Base-by-base conservation (phyloP, 2,113 vertebrate species). In the Dasyprocta punctata region DNA sequence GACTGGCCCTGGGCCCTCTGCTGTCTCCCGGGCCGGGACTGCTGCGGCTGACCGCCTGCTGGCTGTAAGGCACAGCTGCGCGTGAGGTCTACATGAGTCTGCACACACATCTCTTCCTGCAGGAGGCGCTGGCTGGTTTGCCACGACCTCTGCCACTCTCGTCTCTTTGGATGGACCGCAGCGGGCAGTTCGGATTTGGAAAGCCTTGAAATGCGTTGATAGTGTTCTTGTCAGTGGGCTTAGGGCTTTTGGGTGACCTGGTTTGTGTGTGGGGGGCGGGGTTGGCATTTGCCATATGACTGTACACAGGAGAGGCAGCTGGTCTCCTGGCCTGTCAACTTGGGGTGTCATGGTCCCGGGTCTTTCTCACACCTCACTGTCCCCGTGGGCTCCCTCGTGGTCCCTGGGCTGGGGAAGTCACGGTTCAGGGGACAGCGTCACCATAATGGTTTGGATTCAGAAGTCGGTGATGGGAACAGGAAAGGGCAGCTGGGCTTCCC, bases 1-100 rank as follows among this genome's bases (percentile, higher is more conserved):
- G 89, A 93, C 44, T 90, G 19, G n/a, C 98, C 96, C 98, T 49
- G 84, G 89, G 90, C 41, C 90, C 60, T 81, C 92, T 96, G 89
- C 75, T 33, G 28, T 80, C 88, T 73, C 96, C 30, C 54, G 60
- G 95, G 86, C 92, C 97, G 75, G 88, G 92, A 92, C 95, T 97
- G 52, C 96, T 97, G 26, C 63, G 81, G 93, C 73, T 65, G 11
- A 77, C 63, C 38, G 60, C 26, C 67, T 17, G 90, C 33, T 89
- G 83, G 44, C 26, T 49, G 28, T 44, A 49, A 2, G 1, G 28
- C 13, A 30, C 73, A 47, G 73, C 95, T 2, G 6, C 26, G 13
- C 14, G 38, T 33, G 73, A 30, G 24, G 58, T 41, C 80, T 28
- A 19, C 73, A 7, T 33, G 80, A 20, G 30, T 49, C 47, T 19